Conservation (phyloP, 2,888 invertebrate genomes). For the Drosophila parthenogenetica region DNA sequence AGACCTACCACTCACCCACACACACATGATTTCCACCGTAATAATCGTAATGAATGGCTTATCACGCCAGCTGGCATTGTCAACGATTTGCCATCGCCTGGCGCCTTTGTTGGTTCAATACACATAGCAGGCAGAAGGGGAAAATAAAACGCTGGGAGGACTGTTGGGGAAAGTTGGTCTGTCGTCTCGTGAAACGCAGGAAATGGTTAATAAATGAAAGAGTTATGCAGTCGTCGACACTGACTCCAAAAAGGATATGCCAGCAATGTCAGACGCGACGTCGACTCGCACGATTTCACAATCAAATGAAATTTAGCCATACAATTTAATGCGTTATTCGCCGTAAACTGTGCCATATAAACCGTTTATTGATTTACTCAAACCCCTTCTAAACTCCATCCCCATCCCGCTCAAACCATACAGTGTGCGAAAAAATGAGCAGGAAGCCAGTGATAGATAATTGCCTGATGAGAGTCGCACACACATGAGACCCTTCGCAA, state of each 20-base stretch:
- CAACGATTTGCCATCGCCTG: conserved; percentile 69
- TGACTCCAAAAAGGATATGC: conserved; percentile 31
- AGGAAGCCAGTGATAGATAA: conserved; percentile 56
- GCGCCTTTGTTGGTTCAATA: conserved; percentile 78
- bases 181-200: conserved; percentile 45
- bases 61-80: conserved; percentile 81
- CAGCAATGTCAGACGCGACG: conserved; percentile 34
- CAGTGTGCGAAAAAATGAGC: conserved; percentile 2
- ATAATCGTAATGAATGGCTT: conserved; percentile 82
- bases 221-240: conserved; percentile 62
- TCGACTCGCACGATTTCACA: conserved; percentile 46
- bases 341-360: conserved; percentile 62
- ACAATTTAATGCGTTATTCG: conserved; percentile 77
- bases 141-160: not conserved
- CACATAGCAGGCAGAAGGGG: conserved; percentile 2
- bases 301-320: conserved; percentile 79
- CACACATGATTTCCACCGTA: conserved; percentile 50
- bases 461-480: conserved; percentile 58
- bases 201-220: conserved; percentile 79
- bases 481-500: conserved; percentile 55
- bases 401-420: not conserved
- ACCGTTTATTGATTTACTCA: conserved; percentile 70
- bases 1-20: conserved; percentile 11
- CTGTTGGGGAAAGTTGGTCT: not conserved
- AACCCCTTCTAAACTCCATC: not conserved